Conservation (phyloP, 2,888 invertebrate genomes). For the Raillietiella orientalis region DNA sequence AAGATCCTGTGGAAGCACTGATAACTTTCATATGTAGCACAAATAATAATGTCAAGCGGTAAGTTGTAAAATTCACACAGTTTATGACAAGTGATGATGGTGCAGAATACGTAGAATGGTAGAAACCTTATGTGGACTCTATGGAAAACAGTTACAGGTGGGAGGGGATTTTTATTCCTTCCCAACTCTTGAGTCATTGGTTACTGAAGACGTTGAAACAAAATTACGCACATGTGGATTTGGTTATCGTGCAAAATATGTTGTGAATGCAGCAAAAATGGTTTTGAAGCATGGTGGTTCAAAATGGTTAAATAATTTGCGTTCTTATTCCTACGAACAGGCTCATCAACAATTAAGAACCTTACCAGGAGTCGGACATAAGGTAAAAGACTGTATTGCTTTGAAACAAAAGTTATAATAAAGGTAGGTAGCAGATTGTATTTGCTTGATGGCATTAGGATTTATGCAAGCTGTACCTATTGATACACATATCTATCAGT, state of each 20-base stretch:
- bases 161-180: constrained; percentile 35
- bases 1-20: constrained; percentile 69
- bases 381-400: constrained; percentile 22
- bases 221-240: constrained; percentile 25
- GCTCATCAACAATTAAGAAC: constrained; percentile 37
- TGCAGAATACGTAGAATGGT: constrained; percentile 63
- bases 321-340: constrained; percentile 28
- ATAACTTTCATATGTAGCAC: constrained; percentile 92
- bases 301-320: constrained; percentile 34
- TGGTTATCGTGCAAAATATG: constrained; percentile 39
- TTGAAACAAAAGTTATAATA: constrained; percentile 1
- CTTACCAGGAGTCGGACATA: constrained; percentile 67
- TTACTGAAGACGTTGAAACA: constrained; percentile 24
- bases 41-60: constrained; percentile 78
- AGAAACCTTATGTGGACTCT: constrained; percentile 45
- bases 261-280: constrained; percentile 32
- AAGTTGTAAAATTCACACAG: constrained; percentile 6
- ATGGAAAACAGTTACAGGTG: constrained; percentile 42
- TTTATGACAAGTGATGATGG: background rate
- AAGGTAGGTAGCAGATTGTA: constrained; percentile 69
- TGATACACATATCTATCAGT: constrained; percentile 82
- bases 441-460: constrained; percentile 78
- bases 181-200: constrained; percentile 32
- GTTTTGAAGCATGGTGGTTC: constrained; percentile 32
- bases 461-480: constrained; percentile 67